Evolutionary conservation across 2,797 vertebrate species (phyloP).

Genomic region (Gymnopithys bicolor): DNA sequence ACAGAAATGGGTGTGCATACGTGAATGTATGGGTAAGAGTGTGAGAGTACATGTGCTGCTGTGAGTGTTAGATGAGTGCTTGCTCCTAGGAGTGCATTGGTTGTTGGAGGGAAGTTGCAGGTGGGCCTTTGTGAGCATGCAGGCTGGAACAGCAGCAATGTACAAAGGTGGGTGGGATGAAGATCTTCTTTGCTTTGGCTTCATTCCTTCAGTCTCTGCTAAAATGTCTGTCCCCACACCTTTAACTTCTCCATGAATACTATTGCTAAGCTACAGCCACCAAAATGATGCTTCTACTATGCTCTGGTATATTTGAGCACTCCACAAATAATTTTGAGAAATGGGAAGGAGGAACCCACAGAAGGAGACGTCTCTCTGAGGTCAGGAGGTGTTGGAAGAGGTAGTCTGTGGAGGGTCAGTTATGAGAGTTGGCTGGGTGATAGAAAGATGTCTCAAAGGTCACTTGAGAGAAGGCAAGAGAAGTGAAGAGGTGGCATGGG

Average conservation of each 20-base stretch:
- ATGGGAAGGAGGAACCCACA: not conserved
- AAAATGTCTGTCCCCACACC: not conserved
- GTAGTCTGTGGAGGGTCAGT: not conserved
- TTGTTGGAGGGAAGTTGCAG: not conserved
- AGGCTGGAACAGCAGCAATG: not conserved
- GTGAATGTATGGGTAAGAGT: not conserved
- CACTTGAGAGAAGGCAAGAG: not conserved
- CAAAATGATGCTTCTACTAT: not conserved
- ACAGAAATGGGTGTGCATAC: fast-evolving
- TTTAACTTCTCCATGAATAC: constrained; percentile 54
- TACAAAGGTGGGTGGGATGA: not conserved
- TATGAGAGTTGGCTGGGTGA: not conserved
- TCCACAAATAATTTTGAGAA: not conserved
- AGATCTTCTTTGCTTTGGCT: not conserved
- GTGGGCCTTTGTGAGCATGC: not conserved
- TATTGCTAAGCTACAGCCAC: constrained; percentile 62
- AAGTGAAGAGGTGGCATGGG: not conserved
- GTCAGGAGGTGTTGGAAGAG: not conserved
- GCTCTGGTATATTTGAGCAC: not conserved
- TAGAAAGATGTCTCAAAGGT: not conserved
- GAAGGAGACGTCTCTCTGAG: not conserved
- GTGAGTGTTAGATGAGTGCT: not conserved
- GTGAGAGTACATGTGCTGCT: not conserved
- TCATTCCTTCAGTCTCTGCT: not conserved
- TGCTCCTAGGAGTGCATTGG: not conserved